These are phyloP conservation scores for Drosophila ananassae DNA, from an alignment of 1,140 invertebrate species.

Conservation along the genomic window DNA sequence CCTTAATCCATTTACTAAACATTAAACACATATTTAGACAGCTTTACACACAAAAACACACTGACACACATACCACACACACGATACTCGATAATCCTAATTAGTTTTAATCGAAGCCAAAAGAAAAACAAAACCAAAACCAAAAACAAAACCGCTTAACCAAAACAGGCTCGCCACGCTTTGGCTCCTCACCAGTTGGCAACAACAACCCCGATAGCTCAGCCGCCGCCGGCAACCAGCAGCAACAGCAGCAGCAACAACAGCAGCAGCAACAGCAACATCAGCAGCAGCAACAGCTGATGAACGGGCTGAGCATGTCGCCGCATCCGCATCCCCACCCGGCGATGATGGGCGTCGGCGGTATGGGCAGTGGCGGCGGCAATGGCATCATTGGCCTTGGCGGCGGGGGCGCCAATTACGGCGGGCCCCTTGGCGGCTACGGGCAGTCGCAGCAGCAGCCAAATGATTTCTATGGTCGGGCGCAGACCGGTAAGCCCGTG, in stretches of 20 bases:
- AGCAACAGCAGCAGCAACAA: constrained; percentile 59
- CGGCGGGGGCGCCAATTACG: constrained; percentile 47
- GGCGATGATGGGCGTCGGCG: constrained; percentile 72
- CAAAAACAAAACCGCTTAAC: constrained; percentile 72
- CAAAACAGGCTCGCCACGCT: constrained; percentile 83
- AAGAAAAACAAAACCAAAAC: constrained; percentile 14
- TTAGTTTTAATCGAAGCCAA: constrained; percentile 69
- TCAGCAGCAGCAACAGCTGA: constrained; percentile 66
- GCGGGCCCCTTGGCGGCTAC: constrained; percentile 51
- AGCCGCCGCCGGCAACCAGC: constrained; percentile 54
- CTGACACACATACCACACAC: constrained; percentile 30
- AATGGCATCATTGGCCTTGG: constrained; percentile 75
- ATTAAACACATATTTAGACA: constrained; percentile 54
- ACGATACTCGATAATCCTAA: constrained; percentile 44
- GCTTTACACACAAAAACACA: constrained; percentile 51
- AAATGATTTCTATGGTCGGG: constrained; percentile 84
- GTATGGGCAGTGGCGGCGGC: constrained; percentile 69
- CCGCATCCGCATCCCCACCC: constrained; percentile 66
- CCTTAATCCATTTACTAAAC: constrained; percentile 50
- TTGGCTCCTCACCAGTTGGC: constrained; percentile 70
- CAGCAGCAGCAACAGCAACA: constrained; percentile 61
- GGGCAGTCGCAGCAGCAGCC: constrained; percentile 63
- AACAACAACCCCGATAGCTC: constrained; percentile 47
- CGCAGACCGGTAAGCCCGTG: constrained; percentile 83
- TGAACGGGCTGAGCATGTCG: constrained; percentile 70